These are phyloP conservation scores for Lithophane socia DNA, from an alignment of 2,888 invertebrate genomes.

Conservation along the genomic window DNA sequence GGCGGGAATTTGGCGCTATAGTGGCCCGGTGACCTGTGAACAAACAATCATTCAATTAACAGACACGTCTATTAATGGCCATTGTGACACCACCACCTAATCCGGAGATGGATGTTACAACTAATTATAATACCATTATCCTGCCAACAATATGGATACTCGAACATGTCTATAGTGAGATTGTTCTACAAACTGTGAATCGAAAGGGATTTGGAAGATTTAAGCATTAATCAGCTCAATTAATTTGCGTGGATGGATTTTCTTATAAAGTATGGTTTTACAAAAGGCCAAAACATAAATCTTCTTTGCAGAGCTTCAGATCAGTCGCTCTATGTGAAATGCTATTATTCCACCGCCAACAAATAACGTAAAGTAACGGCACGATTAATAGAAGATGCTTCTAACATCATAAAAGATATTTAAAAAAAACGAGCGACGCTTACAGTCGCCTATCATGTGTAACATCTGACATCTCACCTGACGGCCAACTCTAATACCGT, in stretches of 20 bases:
- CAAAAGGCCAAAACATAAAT: neutral
- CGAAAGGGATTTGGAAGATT: neutral
- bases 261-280: neutral
- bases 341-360: neutral
- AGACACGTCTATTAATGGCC: conserved; percentile 20
- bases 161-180: conserved; percentile 3
- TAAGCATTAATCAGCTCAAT: conserved; percentile 2
- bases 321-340: neutral
- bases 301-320: neutral
- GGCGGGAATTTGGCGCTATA: conserved; percentile 89
- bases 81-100: conserved; percentile 30
- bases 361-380: neutral
- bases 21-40: conserved; percentile 87
- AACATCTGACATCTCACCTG: too few species aligned
- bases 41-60: conserved; percentile 53
- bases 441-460: too few species aligned
- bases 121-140: conserved; percentile 53
- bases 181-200: neutral
- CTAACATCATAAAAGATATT: too few species aligned
- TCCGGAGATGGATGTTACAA: conserved; percentile 48
- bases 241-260: neutral
- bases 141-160: conserved; percentile 39
- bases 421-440: too few species aligned
- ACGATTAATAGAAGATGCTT: neutral
- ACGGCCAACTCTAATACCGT: too few species aligned